phyloP scores from a whole-genome alignment of 2,888 invertebrate genomes.

The Eristalinus aeneus region DNA sequence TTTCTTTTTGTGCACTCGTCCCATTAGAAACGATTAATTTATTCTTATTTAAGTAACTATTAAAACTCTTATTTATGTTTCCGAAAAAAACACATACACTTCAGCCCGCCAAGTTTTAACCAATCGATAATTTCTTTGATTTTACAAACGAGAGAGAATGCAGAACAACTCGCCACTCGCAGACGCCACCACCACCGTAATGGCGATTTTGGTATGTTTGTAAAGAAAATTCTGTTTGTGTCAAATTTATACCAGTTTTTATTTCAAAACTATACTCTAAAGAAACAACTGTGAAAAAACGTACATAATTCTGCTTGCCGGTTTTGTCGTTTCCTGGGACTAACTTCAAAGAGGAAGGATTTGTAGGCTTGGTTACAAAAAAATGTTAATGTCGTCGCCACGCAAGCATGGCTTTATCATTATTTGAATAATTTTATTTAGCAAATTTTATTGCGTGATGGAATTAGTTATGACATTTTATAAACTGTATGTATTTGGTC shows the following conservation, averaged over 20 bases:
- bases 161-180: slow-evolving; percentile 28
- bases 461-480: too few species aligned
- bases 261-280: background rate
- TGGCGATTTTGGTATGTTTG: slow-evolving; percentile 62
- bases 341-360: background rate
- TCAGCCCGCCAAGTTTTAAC: slow-evolving; percentile 66
- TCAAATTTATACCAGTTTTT: slow-evolving; percentile 42
- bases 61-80: slow-evolving; percentile 55
- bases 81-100: slow-evolving; percentile 45
- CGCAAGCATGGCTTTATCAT: background rate
- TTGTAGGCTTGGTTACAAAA: background rate
- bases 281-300: background rate
- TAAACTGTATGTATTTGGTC: background rate
- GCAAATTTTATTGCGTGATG: background rate
- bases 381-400: background rate
- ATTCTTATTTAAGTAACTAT: slow-evolving; percentile 53
- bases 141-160: slow-evolving; percentile 48
- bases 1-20: slow-evolving; percentile 77
- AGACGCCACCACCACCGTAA: slow-evolving; percentile 62
- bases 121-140: slow-evolving; percentile 66
- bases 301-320: background rate
- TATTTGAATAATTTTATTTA: background rate
- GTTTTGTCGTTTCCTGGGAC: too few species aligned
- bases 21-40: slow-evolving; percentile 72
- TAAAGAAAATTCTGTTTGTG: background rate